These are phyloP conservation scores for Norana najaformis DNA, from an alignment of 2,888 invertebrate genomes.

Conservation along the genomic window DNA sequence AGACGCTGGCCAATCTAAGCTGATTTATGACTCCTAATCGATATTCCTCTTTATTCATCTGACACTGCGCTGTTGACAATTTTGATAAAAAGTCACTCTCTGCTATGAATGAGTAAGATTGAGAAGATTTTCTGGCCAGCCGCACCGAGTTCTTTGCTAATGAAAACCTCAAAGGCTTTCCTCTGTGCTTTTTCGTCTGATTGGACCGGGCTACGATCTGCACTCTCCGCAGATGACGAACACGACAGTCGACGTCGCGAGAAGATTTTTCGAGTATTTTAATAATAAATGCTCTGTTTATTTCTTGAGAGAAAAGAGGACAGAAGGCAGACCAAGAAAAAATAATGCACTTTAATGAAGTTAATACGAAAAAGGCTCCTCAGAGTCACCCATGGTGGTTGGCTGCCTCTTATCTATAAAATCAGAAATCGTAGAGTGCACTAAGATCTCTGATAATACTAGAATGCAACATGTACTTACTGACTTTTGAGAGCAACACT, in stretches of 20 bases:
- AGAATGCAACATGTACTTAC: not conserved
- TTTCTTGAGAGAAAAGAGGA: not conserved
- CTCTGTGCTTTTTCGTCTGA: not conserved
- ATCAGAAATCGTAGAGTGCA: too few relatives aligned
- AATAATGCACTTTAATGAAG: too few relatives aligned
- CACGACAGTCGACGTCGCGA: not conserved
- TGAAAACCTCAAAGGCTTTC: constrained; percentile 13
- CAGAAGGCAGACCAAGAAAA: not conserved
- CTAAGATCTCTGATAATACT: too few relatives aligned
- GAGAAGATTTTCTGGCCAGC: constrained; percentile 13
- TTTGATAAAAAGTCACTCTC: constrained; percentile 6
- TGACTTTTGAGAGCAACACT: not conserved
- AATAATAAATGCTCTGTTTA: not conserved
- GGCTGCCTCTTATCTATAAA: not conserved
- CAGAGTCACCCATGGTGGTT: not conserved
- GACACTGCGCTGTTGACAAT: constrained; percentile 5
- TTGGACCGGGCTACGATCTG: not conserved
- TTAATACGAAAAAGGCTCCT: not conserved
- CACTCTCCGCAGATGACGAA: not conserved
- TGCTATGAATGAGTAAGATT: not conserved
- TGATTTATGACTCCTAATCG: constrained; percentile 13
- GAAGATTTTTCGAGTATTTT: not conserved
- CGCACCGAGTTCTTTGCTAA: not conserved
- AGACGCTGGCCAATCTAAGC: not conserved
- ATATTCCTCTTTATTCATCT: constrained; percentile 13